Evolutionary conservation across 2,888 invertebrate species (phyloP).

Genomic region (Philopedon plagiatum): DNA sequence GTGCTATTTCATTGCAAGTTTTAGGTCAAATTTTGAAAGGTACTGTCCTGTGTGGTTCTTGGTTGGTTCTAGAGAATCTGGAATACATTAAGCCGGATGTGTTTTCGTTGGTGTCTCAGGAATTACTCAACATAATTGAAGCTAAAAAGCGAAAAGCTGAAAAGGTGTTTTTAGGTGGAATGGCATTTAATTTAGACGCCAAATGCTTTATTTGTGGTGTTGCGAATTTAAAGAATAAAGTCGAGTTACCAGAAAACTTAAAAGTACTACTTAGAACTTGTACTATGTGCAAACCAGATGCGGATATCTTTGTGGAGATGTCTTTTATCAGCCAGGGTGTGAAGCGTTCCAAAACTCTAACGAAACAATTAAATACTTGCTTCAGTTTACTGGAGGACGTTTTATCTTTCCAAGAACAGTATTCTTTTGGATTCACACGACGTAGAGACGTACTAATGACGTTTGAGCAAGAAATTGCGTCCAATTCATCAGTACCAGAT

Average conservation of each 20-base stretch:
- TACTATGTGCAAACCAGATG: constrained; percentile 89
- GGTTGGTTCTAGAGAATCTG: constrained; percentile 90
- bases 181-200: constrained; percentile 77
- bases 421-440: constrained; percentile 86
- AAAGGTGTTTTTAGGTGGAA: constrained; percentile 78
- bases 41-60: constrained; percentile 82
- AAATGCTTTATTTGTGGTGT: constrained; percentile 83
- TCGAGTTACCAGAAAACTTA: constrained; percentile 80
- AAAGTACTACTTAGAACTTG: constrained; percentile 85
- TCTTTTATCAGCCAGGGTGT: constrained; percentile 84
- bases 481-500: constrained; percentile 67
- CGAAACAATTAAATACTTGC: constrained; percentile 83
- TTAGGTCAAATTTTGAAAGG: constrained; percentile 80
- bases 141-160: constrained; percentile 77
- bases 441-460: constrained; percentile 85
- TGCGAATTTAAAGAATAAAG: constrained; percentile 73
- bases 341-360: constrained; percentile 77
- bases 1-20: constrained; percentile 72
- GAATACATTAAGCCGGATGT: constrained; percentile 86
- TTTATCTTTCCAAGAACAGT: constrained; percentile 83
- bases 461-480: constrained; percentile 74
- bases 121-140: constrained; percentile 81
- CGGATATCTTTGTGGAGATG: constrained; percentile 85
- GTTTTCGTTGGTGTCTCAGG: constrained; percentile 78
- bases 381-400: constrained; percentile 71